Evolutionary conservation across 2,113 vertebrate genomes (phyloP), one percentile per base, ranked within the genome.

Genomic region (Caloenas nicobarica): DNA sequence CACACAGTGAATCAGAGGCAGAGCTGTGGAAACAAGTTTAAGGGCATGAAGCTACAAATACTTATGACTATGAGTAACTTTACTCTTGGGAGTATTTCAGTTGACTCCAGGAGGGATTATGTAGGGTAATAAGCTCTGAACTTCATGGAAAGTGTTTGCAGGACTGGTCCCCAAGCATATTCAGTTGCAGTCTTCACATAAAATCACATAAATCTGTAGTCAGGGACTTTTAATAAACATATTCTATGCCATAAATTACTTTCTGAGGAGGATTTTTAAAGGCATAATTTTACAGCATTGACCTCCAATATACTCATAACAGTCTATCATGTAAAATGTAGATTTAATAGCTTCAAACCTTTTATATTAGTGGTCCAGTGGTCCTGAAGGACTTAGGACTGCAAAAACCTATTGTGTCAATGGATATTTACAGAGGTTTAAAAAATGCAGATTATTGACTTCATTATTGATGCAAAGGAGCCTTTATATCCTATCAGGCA

Each of bases 381-480:
- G 80, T 89, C 76, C 91, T 93, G 86, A 96, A 96, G 72, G 72
- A 74, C 76, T 93, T 68, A 46, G 31, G 71, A 38, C 36, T 95
- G 26, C 92, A 92, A 58, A 29, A 81, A 29, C 73, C 25, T 88
- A 86, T 93, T 89, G 46, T 87, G 9, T 72, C 91, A 87, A 91
- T 85, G 61, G 57, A 88, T 95, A 92, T 94, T 97, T 93, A 96
- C 54, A 82, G 83, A 68, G 53, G 56, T 86, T 94, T 93, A 95
- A 96, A 97, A 97, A 86, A 92, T 89, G 51, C 77, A 96, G 84
- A 83, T 96, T 97, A 96, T 97, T 97, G 94, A 97, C 79, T 97
- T 92, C 85, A 91, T 96, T 97, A 95, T 94, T 96, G 92, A 97
- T 96, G 94, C 85, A 95, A 93, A 95, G 88, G 90, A 94, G 62